Evolutionary conservation across 2,888 invertebrate species (phyloP).

Genomic region (Tetrapedia diversipes): DNA sequence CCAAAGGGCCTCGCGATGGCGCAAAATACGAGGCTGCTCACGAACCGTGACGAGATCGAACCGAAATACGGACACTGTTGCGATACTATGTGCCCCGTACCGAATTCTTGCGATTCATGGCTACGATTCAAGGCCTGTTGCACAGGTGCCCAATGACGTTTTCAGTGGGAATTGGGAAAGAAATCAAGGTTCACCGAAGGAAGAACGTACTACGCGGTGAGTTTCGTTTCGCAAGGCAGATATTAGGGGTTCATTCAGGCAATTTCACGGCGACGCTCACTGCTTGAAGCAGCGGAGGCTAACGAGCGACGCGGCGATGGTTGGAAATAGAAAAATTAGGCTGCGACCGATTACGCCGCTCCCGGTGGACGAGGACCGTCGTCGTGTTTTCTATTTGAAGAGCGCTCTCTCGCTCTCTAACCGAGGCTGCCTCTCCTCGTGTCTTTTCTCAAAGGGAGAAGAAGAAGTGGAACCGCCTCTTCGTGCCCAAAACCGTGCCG

Average conservation of each 20-base stretch:
- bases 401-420: conserved; percentile 27
- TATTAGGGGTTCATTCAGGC: not conserved
- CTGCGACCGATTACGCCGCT: conserved; percentile 41
- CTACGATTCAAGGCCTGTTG: too few relatives aligned
- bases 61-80: conserved; percentile 35
- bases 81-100: too few relatives aligned
- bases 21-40: conserved; percentile 31
- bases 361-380: too few relatives aligned
- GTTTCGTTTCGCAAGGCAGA: not conserved
- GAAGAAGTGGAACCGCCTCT: conserved; percentile 52
- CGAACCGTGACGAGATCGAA: conserved; percentile 58
- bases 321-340: conserved; percentile 35
- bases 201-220: too few relatives aligned
- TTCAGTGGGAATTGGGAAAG: too few relatives aligned
- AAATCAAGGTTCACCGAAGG: too few relatives aligned
- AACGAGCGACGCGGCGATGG: conserved; percentile 16
- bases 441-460: conserved; percentile 54
- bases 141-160: too few relatives aligned
- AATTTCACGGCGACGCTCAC: not conserved
- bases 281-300: not conserved
- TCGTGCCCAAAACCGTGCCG: conserved; percentile 61
- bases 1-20: too few relatives aligned
- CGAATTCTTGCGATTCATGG: too few relatives aligned
- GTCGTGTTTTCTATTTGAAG: conserved; percentile 56
- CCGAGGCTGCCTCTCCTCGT: conserved; percentile 35